phyloP scores from a whole-genome alignment of 2,797 vertebrate genomes.

The Acrossocheilus fasciatus region DNA sequence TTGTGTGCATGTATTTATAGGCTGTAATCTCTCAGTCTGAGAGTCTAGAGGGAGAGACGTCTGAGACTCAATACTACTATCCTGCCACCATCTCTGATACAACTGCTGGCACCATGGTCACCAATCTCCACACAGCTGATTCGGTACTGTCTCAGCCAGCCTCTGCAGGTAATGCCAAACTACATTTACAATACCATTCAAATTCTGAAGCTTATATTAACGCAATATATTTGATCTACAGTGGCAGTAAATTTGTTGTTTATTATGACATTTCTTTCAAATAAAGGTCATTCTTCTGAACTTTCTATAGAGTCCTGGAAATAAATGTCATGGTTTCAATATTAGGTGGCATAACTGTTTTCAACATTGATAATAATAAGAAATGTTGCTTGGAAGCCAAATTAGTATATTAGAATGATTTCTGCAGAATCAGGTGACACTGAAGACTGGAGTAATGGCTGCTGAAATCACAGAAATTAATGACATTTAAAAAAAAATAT shows the following conservation, averaged over 20 bases:
- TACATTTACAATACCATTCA: background rate
- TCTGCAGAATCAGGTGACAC: background rate
- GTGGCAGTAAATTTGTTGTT: background rate
- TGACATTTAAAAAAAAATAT: background rate
- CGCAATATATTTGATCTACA: background rate
- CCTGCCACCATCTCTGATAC: constrained; percentile 84
- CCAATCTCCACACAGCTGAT: constrained; percentile 89
- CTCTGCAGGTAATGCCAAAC: constrained; percentile 75
- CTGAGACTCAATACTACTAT: constrained; percentile 93
- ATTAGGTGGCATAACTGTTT: background rate
- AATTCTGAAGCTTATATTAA: background rate
- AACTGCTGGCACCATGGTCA: constrained; percentile 82
- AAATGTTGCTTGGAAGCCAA: background rate
- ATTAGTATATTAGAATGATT: background rate
- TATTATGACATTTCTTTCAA: background rate
- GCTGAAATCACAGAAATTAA: background rate
- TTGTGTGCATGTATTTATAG: constrained; percentile 61
- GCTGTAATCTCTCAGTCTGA: constrained; percentile 82
- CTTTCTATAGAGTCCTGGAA: background rate
- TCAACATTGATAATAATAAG: background rate
- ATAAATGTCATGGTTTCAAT: background rate
- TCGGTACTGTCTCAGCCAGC: constrained; percentile 87
- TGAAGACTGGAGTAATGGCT: background rate
- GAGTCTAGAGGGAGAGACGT: constrained; percentile 73
- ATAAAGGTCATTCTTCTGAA: background rate